phyloP scores from a whole-genome alignment of 1,140 invertebrate genomes.

The Vanessa atalanta region DNA sequence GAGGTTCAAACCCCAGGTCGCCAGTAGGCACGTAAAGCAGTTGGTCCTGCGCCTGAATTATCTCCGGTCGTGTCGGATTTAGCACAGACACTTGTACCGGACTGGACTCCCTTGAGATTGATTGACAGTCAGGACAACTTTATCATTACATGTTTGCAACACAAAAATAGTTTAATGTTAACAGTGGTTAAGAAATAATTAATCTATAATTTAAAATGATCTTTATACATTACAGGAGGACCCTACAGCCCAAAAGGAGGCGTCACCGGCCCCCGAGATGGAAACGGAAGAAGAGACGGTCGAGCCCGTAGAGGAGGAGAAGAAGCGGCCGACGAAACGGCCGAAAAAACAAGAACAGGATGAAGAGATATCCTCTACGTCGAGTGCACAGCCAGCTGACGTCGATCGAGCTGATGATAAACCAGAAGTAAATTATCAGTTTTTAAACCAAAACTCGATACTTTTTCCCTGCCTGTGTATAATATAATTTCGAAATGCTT shows the following conservation, averaged over 20 bases:
- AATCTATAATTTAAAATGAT: background rate
- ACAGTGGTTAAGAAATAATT: no score
- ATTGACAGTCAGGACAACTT: no score
- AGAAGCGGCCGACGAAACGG: slow-evolving; percentile 46
- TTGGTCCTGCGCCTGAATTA: no score
- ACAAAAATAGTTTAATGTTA: no score
- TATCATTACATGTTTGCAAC: no score
- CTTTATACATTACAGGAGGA: slow-evolving; percentile 48
- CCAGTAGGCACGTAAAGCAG: no score
- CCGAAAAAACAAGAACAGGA: slow-evolving; percentile 63
- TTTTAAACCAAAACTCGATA: no score
- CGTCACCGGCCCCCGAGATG: slow-evolving; percentile 52
- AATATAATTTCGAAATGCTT: background rate
- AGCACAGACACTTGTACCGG: no score
- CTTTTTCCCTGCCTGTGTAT: background rate
- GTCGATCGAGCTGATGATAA: slow-evolving; percentile 34
- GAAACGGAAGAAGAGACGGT: slow-evolving; percentile 43
- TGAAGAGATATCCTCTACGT: slow-evolving; percentile 64
- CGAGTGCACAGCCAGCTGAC: slow-evolving; percentile 47
- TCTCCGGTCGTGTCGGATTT: no score
- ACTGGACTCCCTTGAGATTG: no score
- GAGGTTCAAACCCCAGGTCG: no score
- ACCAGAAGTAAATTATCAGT: slow-evolving; percentile 45
- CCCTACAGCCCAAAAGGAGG: slow-evolving; percentile 50
- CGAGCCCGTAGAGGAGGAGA: slow-evolving; percentile 47